Conservation (phyloP, 1,140 invertebrate species). For the Plodia interpunctella region DNA sequence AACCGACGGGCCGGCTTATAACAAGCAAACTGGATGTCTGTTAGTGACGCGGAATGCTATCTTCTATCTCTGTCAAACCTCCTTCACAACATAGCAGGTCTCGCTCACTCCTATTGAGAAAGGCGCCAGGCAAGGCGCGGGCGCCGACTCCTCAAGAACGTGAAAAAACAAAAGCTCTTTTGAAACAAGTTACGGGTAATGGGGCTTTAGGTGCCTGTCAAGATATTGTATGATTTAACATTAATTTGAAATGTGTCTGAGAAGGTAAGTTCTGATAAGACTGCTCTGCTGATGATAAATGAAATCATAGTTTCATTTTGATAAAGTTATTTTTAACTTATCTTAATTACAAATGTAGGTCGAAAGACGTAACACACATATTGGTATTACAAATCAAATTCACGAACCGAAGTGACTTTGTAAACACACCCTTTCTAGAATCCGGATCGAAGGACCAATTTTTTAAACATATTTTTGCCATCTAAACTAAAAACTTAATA, state of each 20-base stretch:
- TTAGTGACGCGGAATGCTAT: constrained; percentile 63
- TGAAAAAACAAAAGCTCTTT: constrained; percentile 67
- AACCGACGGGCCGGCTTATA: constrained; percentile 51
- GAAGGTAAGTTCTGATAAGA: constrained; percentile 1
- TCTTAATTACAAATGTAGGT: neutral
- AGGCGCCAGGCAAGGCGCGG: constrained; percentile 65
- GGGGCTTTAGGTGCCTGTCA: constrained; percentile 54
- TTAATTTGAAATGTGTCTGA: constrained; percentile 22
- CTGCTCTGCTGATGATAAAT: neutral
- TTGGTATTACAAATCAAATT: no score
- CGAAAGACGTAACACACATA: neutral
- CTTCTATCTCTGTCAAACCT: constrained; percentile 46
- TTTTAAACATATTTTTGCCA: neutral
- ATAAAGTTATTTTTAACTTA: constrained; percentile 1
- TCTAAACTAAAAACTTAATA: neutral
- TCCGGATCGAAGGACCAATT: constrained; percentile 10
- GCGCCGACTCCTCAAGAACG: constrained; percentile 67
- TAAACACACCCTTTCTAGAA: neutral
- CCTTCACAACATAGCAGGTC: neutral
- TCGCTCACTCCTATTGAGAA: constrained; percentile 55
- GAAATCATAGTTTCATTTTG: neutral
- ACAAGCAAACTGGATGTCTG: constrained; percentile 65
- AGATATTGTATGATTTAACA: constrained; percentile 48
- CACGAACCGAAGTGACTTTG: no score
- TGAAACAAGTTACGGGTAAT: constrained; percentile 67